These are phyloP conservation scores for Ligdia adustata DNA, from an alignment of 2,888 invertebrate species.

Conservation along the genomic window DNA sequence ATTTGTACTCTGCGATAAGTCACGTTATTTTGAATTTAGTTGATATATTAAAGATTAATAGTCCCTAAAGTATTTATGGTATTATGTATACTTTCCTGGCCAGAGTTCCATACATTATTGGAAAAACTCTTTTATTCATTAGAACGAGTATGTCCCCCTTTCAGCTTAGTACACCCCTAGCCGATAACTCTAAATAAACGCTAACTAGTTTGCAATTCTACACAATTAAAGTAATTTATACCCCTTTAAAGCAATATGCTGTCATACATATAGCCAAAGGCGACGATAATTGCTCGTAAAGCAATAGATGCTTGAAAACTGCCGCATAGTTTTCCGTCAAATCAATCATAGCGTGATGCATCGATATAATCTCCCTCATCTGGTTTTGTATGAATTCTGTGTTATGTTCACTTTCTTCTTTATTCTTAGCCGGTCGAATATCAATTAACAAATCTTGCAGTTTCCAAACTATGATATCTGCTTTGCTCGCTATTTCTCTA, in stretches of 20 bases:
- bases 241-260: background rate
- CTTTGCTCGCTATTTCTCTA: background rate
- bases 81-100: too few species aligned
- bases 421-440: background rate
- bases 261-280: background rate
- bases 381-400: background rate
- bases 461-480: constrained; percentile 3
- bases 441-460: constrained; percentile 1
- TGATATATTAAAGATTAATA: too few species aligned
- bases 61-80: too few species aligned
- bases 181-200: too few species aligned
- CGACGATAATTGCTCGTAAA: background rate
- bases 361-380: background rate
- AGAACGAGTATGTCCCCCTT: too few species aligned
- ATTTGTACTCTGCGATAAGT: too few species aligned
- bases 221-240: background rate
- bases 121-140: too few species aligned
- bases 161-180: too few species aligned
- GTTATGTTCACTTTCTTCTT: background rate
- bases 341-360: background rate
- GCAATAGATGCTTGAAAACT: background rate
- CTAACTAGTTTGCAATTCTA: too few species aligned
- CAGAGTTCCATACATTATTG: too few species aligned
- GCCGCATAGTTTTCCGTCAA: background rate
- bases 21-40: too few species aligned